A percentile compares a stretch with the other conserved stretches of the same genome.
These are phyloP conservation scores for Drosophila rubida DNA, from an alignment of 2,888 invertebrate species.

Conservation along the genomic window DNA sequence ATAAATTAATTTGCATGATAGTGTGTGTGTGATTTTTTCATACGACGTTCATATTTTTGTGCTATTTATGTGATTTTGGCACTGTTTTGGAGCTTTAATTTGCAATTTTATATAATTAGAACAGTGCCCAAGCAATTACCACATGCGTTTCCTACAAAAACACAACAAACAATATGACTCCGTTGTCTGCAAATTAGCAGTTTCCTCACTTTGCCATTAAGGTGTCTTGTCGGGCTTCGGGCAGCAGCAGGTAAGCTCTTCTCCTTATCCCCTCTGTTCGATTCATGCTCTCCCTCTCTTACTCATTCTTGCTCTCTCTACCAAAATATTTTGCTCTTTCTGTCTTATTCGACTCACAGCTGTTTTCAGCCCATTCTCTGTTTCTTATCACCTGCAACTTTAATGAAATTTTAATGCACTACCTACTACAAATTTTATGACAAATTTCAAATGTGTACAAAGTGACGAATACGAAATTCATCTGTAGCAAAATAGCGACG, in stretches of 20 bases:
- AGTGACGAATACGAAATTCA: background rate
- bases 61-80: constrained; percentile 45
- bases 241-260: constrained; percentile 63
- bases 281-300: constrained; percentile 34
- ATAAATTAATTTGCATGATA: constrained; percentile 29
- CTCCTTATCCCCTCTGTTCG: constrained; percentile 16
- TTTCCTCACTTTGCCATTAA: constrained; percentile 47
- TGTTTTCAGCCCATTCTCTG: constrained; percentile 45
- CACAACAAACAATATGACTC: constrained; percentile 38
- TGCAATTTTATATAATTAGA: constrained; percentile 36
- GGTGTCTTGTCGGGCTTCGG: constrained; percentile 62
- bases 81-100: constrained; percentile 25
- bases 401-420: constrained; percentile 28
- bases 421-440: constrained; percentile 5
- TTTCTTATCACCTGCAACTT: constrained; percentile 49
- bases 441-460: constrained; percentile 11
- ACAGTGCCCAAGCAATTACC: constrained; percentile 8
- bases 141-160: constrained; percentile 17
- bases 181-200: constrained; percentile 44
- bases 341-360: constrained; percentile 49
- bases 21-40: constrained; percentile 61
- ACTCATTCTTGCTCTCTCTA: constrained; percentile 13
- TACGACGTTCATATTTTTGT: constrained; percentile 55
- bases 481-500: background rate
- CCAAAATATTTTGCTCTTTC: constrained; percentile 47